A percentile compares a stretch with the other conserved stretches of the same genome.
phyloP scores from a whole-genome alignment of 1,140 invertebrate genomes.

The Leptinotarsa lineolata region DNA sequence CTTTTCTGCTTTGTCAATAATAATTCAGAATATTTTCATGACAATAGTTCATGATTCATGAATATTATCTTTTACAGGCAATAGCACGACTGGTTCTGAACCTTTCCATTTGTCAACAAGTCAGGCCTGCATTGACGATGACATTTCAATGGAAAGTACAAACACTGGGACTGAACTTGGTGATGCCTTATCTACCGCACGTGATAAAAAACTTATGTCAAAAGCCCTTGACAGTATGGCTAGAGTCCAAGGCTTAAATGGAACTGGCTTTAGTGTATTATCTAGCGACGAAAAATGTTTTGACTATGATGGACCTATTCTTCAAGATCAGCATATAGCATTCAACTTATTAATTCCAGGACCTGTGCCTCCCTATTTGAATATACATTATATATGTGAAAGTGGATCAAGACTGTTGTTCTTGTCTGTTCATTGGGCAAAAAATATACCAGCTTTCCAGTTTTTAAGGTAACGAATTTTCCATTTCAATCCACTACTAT shows the following conservation, averaged over 20 bases:
- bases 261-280: conserved; percentile 42
- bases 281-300: conserved; percentile 49
- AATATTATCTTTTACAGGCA: conserved; percentile 25
- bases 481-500: too few relatives aligned
- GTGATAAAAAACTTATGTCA: conserved; percentile 71
- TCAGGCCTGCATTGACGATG: conserved; percentile 64
- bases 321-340: conserved; percentile 69
- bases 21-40: too few relatives aligned
- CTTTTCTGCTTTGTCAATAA: too few relatives aligned
- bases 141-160: conserved; percentile 61
- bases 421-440: conserved; percentile 85
- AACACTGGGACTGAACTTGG: conserved; percentile 63
- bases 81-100: conserved; percentile 38
- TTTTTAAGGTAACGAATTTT: conserved; percentile 65
- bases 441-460: conserved; percentile 82
- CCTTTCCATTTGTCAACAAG: conserved; percentile 52
- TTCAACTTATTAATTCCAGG: conserved; percentile 85
- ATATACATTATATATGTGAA: conserved; percentile 90
- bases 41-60: too few relatives aligned
- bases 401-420: conserved; percentile 87
- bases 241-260: conserved; percentile 57
- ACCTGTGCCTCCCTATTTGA: conserved; percentile 79
- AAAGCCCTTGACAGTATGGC: conserved; percentile 79
- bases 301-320: conserved; percentile 63
- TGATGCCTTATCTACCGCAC: conserved; percentile 64